Percentiles rank a stretch among this genome's conserved stretches.
phyloP scores from a whole-genome alignment of 2,888 invertebrate species.

The Nipponacmea schrenckii region DNA sequence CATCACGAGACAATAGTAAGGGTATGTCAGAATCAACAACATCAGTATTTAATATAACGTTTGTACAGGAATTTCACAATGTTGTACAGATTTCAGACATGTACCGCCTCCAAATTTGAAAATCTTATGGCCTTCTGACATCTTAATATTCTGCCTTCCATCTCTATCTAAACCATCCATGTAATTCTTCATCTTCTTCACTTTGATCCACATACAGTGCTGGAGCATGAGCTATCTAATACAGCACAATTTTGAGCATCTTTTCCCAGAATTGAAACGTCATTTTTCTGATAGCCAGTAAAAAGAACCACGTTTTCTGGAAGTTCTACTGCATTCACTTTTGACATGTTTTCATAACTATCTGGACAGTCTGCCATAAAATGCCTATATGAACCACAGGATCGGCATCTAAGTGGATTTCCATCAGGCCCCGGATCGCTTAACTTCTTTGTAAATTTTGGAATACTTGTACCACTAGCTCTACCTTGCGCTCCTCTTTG shows the following conservation, averaged over 20 bases:
- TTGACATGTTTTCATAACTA: no score
- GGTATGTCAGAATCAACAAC: background rate
- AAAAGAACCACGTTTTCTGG: background rate
- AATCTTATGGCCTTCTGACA: background rate
- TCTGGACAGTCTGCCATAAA: background rate
- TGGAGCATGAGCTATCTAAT: background rate
- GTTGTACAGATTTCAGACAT: background rate
- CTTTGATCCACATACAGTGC: background rate
- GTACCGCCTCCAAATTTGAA: background rate
- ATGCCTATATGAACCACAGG: background rate
- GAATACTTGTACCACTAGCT: no score
- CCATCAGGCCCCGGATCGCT: no score
- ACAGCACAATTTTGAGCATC: background rate
- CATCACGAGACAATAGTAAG: background rate
- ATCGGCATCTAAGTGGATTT: background rate
- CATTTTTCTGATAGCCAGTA: background rate
- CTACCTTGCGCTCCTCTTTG: no score
- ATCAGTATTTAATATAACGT: no score
- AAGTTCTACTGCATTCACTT: no score
- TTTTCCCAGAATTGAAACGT: background rate
- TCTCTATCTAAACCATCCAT: background rate
- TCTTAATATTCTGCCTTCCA: background rate
- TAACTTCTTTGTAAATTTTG: no score
- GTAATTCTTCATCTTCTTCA: background rate
- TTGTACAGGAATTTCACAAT: background rate